phyloP scores from a whole-genome alignment of 2,113 vertebrate species.

The Colius striatus region DNA sequence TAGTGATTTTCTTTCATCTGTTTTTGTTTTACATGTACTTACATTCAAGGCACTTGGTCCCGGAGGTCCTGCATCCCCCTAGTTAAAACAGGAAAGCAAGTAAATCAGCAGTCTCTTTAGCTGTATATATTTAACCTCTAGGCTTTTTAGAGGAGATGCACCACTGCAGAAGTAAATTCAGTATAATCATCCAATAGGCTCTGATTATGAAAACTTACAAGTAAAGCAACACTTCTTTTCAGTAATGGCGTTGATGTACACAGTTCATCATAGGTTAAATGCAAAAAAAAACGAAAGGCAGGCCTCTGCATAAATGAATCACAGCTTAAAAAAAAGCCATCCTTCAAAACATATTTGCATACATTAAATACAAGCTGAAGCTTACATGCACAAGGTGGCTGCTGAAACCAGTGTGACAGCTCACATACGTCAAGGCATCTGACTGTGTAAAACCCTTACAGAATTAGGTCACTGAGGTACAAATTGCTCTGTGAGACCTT shows the following conservation, averaged over 20 bases:
- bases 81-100: constrained; percentile 30
- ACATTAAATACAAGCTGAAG: constrained; percentile 3
- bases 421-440: neutral
- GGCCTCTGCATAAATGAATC: neutral
- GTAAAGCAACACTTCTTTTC: neutral
- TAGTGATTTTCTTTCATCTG: neutral
- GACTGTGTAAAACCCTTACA: neutral
- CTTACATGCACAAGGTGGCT: neutral
- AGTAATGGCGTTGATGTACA: neutral
- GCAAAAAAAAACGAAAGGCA: neutral
- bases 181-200: neutral
- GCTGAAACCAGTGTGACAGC: neutral
- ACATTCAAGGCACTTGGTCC: constrained; percentile 76
- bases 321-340: neutral
- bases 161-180: neutral
- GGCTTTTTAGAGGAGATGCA: neutral
- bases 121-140: neutral
- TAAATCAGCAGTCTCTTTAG: neutral
- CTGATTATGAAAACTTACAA: neutral
- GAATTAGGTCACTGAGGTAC: neutral
- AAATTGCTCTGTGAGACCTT: neutral
- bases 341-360: constrained; percentile 2
- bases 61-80: constrained; percentile 81
- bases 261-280: neutral
- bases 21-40: constrained; percentile 58